Evolutionary conservation across 2,888 invertebrate genomes (phyloP), one percentile per base, ranked within the genome.

Genomic region (Lampropteryx suffumata): DNA sequence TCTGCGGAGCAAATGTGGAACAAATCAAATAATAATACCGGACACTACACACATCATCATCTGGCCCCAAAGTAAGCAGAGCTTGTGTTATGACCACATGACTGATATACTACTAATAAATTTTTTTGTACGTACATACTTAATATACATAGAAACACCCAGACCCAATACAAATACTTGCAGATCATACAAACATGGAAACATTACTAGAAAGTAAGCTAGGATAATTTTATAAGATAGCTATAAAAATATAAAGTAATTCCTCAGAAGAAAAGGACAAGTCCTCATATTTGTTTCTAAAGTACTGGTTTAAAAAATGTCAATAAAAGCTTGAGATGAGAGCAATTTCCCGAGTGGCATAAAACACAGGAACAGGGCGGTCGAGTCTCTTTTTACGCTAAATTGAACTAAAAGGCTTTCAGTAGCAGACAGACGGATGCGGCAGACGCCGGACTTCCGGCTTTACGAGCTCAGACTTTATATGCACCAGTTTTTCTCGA

Each of bases 321-420:
- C 58, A 55, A 57, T 61, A 46, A 33, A 29, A 28, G 39, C 47
- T 52, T 47, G 46, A 62, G 67, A 71, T 65, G 68, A 69, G 62
- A 68, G 73, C 69, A 72, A 79, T 81, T 79, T 79, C 67, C 76
- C 71, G 64, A 73, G 69, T 67, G 73, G 70, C 71, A 76, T 74
- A 80, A 82, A 81, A 82, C 76, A 79, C 72, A 74, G 67, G 69
- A 76, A 78, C 65, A 54, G 53, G 59, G 59, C 67, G 74, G 73
- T 71, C 65, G 75, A 50, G 74, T 75, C 77, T 76, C 81, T 83
- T 71, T 87, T 85, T 79, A 83, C 84, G 83, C 71, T 80, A 79
- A 86, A 85, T 85, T 87, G 82, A 87, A 83, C 86, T 85, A 87
- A 87, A 84, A 85, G 84, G 84, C 84, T 84, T 84, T 84, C 79